Conservation (phyloP, 2,113 vertebrate genomes). For the Campylorhamphus procurvoides region DNA sequence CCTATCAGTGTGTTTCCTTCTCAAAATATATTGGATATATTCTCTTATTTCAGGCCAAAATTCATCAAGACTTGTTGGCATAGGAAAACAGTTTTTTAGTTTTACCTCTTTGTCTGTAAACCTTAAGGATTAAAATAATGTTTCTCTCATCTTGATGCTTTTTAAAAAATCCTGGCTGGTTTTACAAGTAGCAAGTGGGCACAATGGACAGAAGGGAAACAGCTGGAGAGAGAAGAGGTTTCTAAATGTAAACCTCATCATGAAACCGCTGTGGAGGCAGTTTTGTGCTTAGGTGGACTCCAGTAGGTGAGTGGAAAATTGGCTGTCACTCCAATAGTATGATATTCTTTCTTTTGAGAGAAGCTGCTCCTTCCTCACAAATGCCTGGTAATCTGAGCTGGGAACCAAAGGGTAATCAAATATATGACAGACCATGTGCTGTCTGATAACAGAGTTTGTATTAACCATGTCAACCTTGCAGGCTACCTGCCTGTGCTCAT, state of each 20-base stretch:
- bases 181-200: neutral
- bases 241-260: neutral
- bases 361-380: neutral
- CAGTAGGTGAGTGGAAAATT: neutral
- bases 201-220: neutral
- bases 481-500: neutral
- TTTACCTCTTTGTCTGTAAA: neutral
- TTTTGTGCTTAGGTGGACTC: neutral
- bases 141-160: neutral
- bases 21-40: neutral
- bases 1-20: neutral
- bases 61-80: rapidly evolving
- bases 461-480: neutral
- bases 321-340: neutral
- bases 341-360: neutral
- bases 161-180: neutral
- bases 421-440: neutral
- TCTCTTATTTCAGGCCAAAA: neutral
- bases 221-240: neutral
- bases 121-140: neutral
- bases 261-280: neutral
- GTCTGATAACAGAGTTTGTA: neutral
- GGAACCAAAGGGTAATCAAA: neutral
- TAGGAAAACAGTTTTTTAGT: neutral
- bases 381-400: neutral